A percentile compares a stretch with the other conserved stretches of the same genome.
Evolutionary conservation across 2,888 invertebrate genomes (phyloP).

Genomic region (Tillus elongatus): DNA sequence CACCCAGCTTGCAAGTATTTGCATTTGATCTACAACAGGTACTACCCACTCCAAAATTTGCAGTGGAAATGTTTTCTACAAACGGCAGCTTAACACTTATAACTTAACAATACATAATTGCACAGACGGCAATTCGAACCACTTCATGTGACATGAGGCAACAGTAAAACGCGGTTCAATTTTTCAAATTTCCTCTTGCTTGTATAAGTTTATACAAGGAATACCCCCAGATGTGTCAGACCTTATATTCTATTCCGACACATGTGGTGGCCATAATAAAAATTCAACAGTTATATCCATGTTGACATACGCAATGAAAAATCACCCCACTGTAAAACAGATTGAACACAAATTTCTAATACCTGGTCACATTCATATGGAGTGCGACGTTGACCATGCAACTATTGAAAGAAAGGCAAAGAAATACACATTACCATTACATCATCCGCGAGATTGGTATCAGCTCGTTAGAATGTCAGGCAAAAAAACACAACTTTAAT

Average conservation of each 20-base stretch:
- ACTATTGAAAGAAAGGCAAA: conserved; percentile 17
- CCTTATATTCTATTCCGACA: conserved; percentile 16
- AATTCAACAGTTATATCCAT: conserved; percentile 14
- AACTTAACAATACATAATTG: conserved; percentile 26
- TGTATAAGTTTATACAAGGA: conserved; percentile 12
- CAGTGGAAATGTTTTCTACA: conserved; percentile 27
- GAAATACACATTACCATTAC: conserved; percentile 11
- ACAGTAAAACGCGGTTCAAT: conserved; percentile 24
- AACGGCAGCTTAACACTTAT: conserved; percentile 27
- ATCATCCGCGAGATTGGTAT: conserved; percentile 17
- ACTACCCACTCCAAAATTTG: conserved; percentile 24
- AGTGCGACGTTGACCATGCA: conserved; percentile 17
- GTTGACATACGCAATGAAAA: neutral
- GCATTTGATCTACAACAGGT: conserved; percentile 23
- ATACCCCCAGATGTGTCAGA: conserved; percentile 4
- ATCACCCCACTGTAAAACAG: conserved; percentile 2
- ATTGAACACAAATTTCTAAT: conserved; percentile 16
- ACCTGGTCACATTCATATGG: conserved; percentile 17
- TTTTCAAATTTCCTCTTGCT: conserved; percentile 23
- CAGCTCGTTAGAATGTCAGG: conserved; percentile 12
- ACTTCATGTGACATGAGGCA: conserved; percentile 29
- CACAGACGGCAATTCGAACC: conserved; percentile 17
- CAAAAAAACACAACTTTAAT: conserved; percentile 3
- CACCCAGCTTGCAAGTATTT: conserved; percentile 26
- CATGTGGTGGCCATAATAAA: conserved; percentile 18